Evolutionary conservation across 2,888 invertebrate genomes (phyloP).

Genomic region (Loripinus fragilis): DNA sequence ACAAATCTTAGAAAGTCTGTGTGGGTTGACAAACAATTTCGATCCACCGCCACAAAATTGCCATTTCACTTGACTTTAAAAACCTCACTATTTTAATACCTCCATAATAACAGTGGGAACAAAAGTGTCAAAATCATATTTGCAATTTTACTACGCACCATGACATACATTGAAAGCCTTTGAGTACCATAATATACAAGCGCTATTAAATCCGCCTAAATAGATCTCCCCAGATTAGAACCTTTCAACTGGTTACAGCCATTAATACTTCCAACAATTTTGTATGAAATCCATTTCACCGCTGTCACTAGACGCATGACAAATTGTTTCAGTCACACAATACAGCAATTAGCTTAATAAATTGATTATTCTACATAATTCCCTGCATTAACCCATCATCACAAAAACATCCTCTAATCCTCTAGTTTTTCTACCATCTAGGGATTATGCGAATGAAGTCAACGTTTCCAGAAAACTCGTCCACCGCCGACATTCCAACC

Average conservation of each 20-base stretch:
- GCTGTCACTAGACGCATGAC: constrained; percentile 20
- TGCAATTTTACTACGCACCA: constrained; percentile 4
- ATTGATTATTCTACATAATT: constrained; percentile 38
- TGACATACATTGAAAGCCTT: not conserved
- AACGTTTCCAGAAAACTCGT: too few species aligned
- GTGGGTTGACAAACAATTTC: too few species aligned
- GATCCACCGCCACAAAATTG: not conserved
- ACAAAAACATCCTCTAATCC: not conserved
- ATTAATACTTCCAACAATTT: not conserved
- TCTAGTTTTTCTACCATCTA: not conserved
- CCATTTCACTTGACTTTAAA: constrained; percentile 9
- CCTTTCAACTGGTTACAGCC: constrained; percentile 4
- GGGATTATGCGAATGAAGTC: too few species aligned
- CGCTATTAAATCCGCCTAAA: not conserved
- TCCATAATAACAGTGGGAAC: not conserved
- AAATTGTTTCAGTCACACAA: constrained; percentile 49
- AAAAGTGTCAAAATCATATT: constrained; percentile 7
- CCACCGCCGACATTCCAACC: too few species aligned
- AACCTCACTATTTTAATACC: not conserved
- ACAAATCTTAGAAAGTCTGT: too few species aligned
- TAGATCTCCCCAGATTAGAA: constrained; percentile 2
- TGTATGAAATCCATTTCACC: constrained; percentile 21
- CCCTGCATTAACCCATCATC: constrained; percentile 17
- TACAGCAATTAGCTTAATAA: constrained; percentile 48
- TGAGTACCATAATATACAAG: not conserved